Conservation (phyloP, 1,140 invertebrate species). For the Nephila pilipes region DNA sequence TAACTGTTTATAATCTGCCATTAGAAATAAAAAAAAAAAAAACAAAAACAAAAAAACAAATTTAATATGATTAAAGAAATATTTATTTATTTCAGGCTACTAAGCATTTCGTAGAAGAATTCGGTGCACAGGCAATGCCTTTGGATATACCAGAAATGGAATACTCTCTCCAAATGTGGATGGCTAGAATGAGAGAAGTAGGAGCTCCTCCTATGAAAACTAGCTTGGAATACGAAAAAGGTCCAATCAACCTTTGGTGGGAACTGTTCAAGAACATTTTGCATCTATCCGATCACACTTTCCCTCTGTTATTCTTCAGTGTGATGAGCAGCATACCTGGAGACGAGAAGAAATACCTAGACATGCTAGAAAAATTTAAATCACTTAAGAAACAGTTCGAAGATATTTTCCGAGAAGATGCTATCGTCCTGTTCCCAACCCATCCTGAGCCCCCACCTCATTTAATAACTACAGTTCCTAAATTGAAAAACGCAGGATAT, state of each 20-base stretch:
- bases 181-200: background rate
- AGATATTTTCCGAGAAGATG: conserved; percentile 10
- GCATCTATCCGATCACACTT: conserved; percentile 27
- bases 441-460: conserved; percentile 46
- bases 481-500: background rate
- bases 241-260: background rate
- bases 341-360: conserved; percentile 81
- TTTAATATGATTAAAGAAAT: background rate
- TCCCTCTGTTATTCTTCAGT: conserved; percentile 83
- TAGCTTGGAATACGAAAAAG: background rate
- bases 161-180: conserved; percentile 23
- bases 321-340: conserved; percentile 84
- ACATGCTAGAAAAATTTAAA: conserved; percentile 82
- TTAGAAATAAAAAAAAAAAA: too few relatives aligned
- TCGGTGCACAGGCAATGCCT: background rate
- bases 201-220: background rate
- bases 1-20: background rate
- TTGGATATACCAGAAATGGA: background rate
- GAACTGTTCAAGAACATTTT: conserved; percentile 79
- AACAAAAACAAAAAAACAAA: too few relatives aligned
- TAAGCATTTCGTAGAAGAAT: conserved; percentile 31
- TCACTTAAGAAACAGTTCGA: background rate
- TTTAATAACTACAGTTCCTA: conserved; percentile 42
- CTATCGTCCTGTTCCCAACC: conserved; percentile 32
- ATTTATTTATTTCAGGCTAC: conserved; percentile 45